These are phyloP conservation scores for Asobara japonica DNA, from an alignment of 1,140 invertebrate genomes.

Conservation along the genomic window DNA sequence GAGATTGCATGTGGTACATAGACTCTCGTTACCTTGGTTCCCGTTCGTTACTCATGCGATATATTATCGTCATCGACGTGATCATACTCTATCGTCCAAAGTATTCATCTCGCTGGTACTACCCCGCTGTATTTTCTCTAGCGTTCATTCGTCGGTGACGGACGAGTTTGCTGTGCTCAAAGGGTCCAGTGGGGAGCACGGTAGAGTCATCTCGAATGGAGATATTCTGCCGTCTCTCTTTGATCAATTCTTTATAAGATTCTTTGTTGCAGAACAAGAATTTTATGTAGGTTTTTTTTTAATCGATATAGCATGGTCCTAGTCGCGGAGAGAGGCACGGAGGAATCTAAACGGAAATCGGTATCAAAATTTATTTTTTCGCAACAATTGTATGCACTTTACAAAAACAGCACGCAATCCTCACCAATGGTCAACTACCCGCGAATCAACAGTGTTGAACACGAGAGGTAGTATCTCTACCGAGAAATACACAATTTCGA, in stretches of 20 bases:
- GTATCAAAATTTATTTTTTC: not conserved
- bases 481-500: conserved; percentile 33
- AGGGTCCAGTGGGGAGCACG: not conserved
- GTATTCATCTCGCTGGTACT: not conserved
- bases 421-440: not conserved
- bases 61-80: conserved; percentile 1
- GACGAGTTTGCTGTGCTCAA: not conserved
- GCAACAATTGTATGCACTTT: not conserved
- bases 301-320: too few species aligned
- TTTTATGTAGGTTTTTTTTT: not conserved
- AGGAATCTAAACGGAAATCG: too few species aligned
- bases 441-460: conserved; percentile 4
- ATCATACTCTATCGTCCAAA: conserved; percentile 1
- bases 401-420: not conserved
- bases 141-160: not conserved
- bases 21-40: not conserved
- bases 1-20: not conserved
- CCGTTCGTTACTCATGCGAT: conserved; percentile 1
- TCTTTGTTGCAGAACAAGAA: not conserved
- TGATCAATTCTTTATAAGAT: not conserved
- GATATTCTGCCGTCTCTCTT: not conserved
- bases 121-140: not conserved
- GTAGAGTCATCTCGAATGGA: not conserved
- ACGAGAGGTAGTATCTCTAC: conserved; percentile 34
- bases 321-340: too few species aligned